phyloP scores from a whole-genome alignment of 1,140 invertebrate genomes.

The silkworm (Bombyx mori) region DNA sequence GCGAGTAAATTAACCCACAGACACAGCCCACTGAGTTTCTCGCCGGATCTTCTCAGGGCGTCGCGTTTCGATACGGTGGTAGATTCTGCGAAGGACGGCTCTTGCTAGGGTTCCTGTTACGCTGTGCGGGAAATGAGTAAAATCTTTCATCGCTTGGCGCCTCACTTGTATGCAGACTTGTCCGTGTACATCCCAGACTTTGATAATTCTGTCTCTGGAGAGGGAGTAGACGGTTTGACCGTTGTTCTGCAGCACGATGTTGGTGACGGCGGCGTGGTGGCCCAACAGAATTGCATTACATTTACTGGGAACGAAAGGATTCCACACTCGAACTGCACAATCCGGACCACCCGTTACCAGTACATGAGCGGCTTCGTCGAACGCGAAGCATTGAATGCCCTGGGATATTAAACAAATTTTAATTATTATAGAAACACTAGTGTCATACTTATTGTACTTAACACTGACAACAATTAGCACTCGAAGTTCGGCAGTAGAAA shows the following conservation, averaged over 20 bases:
- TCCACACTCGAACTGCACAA: constrained; percentile 81
- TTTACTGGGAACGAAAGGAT: constrained; percentile 78
- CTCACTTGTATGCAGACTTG: constrained; percentile 74
- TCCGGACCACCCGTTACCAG: constrained; percentile 82
- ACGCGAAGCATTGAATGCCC: constrained; percentile 73
- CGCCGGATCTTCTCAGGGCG: no score
- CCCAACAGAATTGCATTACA: constrained; percentile 75
- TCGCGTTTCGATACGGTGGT: no score
- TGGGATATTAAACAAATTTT: constrained; percentile 11
- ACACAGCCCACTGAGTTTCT: no score
- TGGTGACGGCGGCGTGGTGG: constrained; percentile 78
- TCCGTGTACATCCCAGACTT: constrained; percentile 77
- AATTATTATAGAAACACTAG: no score
- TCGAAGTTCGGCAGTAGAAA: no score
- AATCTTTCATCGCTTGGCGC: no score
- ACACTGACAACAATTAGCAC: no score
- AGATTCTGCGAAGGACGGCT: no score
- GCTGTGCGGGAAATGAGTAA: no score
- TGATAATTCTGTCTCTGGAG: constrained; percentile 77
- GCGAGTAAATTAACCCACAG: no score
- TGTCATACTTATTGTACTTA: no score
- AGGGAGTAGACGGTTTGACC: constrained; percentile 72
- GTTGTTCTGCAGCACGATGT: constrained; percentile 73
- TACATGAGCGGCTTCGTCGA: constrained; percentile 71
- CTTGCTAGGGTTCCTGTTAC: no score